Evolutionary conservation across 2,113 vertebrate species (phyloP), one percentile per base, ranked within the genome.

Genomic region (Dunckerocampus dactyliophorus): DNA sequence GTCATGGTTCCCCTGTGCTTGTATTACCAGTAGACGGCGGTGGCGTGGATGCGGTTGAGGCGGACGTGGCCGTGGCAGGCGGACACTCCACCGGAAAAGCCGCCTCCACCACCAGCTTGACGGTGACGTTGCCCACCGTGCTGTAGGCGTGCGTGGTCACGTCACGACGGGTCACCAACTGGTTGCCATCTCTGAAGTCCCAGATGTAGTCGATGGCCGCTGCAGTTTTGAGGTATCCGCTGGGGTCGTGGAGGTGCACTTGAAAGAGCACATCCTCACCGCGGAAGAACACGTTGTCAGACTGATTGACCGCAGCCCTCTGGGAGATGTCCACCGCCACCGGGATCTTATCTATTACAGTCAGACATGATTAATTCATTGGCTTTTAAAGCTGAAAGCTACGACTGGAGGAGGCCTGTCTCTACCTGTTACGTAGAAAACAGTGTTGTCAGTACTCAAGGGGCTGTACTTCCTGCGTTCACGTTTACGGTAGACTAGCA

Each of bases 181-280:
- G 89, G 39, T 90, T 97, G 46, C 94, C 94, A 13, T 98, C 96
- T 22, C 88, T 89, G 0, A 96, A 98, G 72, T 92, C 90, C 96
- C 96, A 99, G 60, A 90, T 92, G 84, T 93, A 99, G 74, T 90
- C 84, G 31, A 98, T 78, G 4, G 83, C 57, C 24, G 82, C 74
- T 1, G 95, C 93, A 3, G 87, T 83, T 39, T 92, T 94, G 47
- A 99, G 91, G 62, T 95, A 99, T 57, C 89, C 57, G 48, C 94
- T 95, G 67, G 96, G 96, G 68, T 99, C 96, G 0, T 99, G 94
- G 47, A 98, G 69, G 55, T 86, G 83, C 58, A 93, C 93, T 3
- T 84, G 79, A 68, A 97, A 97, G 1, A 79, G 74, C 16, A 98
- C 88, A 17, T 95, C 93, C 2, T 92, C 87, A 24, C 90, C 91